A percentile compares a stretch with the other conserved stretches of the same genome.
Conservation (phyloP, 1,140 invertebrate genomes). For the Trichoplusia ni region DNA sequence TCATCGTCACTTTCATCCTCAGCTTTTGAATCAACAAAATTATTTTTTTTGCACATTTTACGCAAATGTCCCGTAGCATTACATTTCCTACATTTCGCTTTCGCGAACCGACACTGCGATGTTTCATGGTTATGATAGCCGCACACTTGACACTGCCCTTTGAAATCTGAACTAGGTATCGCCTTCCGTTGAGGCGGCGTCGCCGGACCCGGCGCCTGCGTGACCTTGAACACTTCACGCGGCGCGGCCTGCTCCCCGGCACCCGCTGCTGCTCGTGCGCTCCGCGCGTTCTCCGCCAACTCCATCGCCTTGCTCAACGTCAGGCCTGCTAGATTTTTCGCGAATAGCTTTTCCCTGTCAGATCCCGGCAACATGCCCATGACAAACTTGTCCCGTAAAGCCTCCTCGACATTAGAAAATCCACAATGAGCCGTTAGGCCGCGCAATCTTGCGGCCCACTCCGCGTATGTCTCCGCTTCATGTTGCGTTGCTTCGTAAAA, state of each 20-base stretch:
- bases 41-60: slow-evolving; percentile 6
- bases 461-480: slow-evolving; percentile 25
- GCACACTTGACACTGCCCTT: background rate
- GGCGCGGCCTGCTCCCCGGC: no score
- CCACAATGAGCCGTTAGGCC: slow-evolving; percentile 41
- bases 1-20: background rate
- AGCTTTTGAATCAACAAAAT: background rate
- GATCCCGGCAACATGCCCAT: slow-evolving; percentile 40
- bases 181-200: no score
- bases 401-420: slow-evolving; percentile 39
- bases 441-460: slow-evolving; percentile 49
- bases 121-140: slow-evolving; percentile 19
- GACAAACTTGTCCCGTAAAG: slow-evolving; percentile 39
- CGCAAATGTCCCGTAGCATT: slow-evolving; percentile 30
- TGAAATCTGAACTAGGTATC: no score
- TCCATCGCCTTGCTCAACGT: no score
- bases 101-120: slow-evolving; percentile 24
- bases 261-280: no score
- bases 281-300: no score
- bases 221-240: no score
- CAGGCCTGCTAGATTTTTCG: no score
- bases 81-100: slow-evolving; percentile 31
- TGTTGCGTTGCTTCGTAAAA: slow-evolving; percentile 45
- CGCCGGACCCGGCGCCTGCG: no score
- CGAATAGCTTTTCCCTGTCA: no score